Evolutionary conservation across 2,797 vertebrate genomes (phyloP).

Genomic region (Astyanax mexicanus): DNA sequence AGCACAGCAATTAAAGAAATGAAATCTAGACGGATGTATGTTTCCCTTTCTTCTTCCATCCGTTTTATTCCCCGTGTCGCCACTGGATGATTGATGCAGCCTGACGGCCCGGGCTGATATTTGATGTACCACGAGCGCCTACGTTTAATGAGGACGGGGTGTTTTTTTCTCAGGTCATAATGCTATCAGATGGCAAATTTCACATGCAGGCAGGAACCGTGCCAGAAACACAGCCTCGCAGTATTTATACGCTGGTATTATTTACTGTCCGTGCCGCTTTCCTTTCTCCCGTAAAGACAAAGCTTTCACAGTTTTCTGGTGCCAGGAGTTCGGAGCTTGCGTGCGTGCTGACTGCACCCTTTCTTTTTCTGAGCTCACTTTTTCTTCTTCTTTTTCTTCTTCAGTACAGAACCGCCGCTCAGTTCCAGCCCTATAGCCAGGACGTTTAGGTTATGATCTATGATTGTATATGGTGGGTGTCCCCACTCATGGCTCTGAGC

Average conservation of each 20-base stretch:
- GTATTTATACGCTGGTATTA: constrained; percentile 39
- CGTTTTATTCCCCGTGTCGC: constrained; percentile 55
- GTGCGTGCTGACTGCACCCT: constrained; percentile 13
- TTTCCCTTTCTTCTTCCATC: constrained; percentile 57
- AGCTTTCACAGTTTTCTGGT: constrained; percentile 38
- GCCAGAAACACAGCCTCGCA: constrained; percentile 9
- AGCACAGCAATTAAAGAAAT: constrained; percentile 60
- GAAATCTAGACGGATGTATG: constrained; percentile 61
- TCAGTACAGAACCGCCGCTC: neutral
- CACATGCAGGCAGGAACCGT: constrained; percentile 42
- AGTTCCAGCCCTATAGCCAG: neutral
- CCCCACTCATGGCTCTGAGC: constrained; percentile 9
- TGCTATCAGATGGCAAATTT: constrained; percentile 52
- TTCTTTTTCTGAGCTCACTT: constrained; percentile 3
- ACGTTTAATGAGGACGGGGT: constrained; percentile 52
- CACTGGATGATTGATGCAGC: constrained; percentile 56
- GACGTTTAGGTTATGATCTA: constrained; percentile 21
- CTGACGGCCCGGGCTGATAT: constrained; percentile 52
- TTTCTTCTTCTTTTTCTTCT: neutral
- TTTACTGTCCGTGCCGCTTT: constrained; percentile 40
- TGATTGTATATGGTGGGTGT: constrained; percentile 28
- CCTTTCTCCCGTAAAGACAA: constrained; percentile 33
- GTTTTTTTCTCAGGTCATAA: constrained; percentile 45
- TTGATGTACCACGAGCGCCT: constrained; percentile 53
- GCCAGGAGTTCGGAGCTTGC: constrained; percentile 20